Percentiles rank a stretch among this genome's conserved stretches.
These are phyloP conservation scores for Acronicta leporina DNA, from an alignment of 2,888 invertebrate species.

Conservation along the genomic window DNA sequence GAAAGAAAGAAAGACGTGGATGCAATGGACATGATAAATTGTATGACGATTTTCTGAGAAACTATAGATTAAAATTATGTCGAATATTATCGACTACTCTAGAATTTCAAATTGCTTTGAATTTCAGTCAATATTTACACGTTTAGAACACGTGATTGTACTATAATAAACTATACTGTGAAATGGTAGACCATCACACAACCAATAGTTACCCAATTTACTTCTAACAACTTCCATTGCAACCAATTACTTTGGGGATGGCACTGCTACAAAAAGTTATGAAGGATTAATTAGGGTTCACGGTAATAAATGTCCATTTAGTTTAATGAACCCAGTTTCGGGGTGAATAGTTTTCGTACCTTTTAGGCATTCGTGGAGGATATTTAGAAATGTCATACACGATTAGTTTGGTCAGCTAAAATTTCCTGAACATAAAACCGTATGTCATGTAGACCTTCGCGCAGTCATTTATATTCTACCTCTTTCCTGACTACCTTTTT, in stretches of 20 bases:
- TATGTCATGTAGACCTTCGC: constrained; percentile 26
- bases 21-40: no score
- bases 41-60: no score
- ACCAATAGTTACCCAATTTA: constrained; percentile 59
- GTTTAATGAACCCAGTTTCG: constrained; percentile 56
- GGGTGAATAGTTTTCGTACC: constrained; percentile 51
- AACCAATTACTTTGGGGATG: constrained; percentile 62
- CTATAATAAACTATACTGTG: no score
- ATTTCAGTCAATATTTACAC: no score
- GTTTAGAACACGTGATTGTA: no score
- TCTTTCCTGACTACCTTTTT: constrained; percentile 3
- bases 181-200: no score
- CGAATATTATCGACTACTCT: no score
- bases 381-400: constrained; percentile 40
- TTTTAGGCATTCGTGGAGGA: constrained; percentile 47
- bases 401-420: constrained; percentile 45
- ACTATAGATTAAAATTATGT: no score
- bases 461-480: constrained; percentile 16
- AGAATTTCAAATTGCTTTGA: no score
- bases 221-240: constrained; percentile 57
- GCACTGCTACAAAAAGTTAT: constrained; percentile 59
- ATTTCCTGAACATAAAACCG: constrained; percentile 37
- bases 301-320: constrained; percentile 57
- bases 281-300: constrained; percentile 59
- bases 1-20: no score